Evolutionary conservation across 1,140 invertebrate species (phyloP).

Genomic region (fruit fly (Drosophila melanogaster)): Release_6_plus_ISO1_MT NT_033777.3:13783001-13783500

Average conservation of each 20-base stretch:
- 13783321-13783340: neutral
- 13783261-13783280: too few species aligned
- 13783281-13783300: neutral
- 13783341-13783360: neutral
- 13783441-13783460: conserved; percentile 12
- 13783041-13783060: neutral
- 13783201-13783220: neutral
- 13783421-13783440: neutral
- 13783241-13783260: neutral
- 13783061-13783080: neutral
- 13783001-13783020: neutral
- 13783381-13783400: too few species aligned
- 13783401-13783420: too few species aligned
- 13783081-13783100: neutral
- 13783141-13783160: neutral
- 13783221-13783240: neutral
- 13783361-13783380: too few species aligned
- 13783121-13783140: neutral
- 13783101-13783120: neutral
- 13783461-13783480: conserved; percentile 30
- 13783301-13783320: neutral
- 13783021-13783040: neutral
- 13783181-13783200: neutral
- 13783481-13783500: conserved; percentile 53
- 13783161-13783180: neutral